Evolutionary conservation across 2,888 invertebrate species (phyloP), one percentile per base, ranked within the genome.

Genomic region (Dascillus cervinus): DNA sequence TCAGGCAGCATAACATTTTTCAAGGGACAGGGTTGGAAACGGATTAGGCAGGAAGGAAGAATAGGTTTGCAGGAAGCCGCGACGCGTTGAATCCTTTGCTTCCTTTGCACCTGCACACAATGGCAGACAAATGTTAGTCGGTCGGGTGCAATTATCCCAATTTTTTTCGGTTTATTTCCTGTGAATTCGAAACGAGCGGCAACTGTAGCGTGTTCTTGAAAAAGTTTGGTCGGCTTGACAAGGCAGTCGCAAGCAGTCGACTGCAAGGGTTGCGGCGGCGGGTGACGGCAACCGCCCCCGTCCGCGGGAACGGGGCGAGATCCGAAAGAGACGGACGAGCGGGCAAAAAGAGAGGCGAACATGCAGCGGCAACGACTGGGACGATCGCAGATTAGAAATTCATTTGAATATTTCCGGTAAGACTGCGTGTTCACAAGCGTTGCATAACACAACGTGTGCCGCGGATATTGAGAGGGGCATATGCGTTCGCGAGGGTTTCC

Each of bases 371-470:
- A 37, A 32, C 33, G 17, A 17, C 17, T 17, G 8, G 8, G 8
- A 17, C 34, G 44, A 42, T 44, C 41, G 45, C 53, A 64, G 65
- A 65, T 66, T 66, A 65, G 65, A 65, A 66, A 66, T 64, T 66
- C 65, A 65, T 65, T 66, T 65, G 65, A 66, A 66, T 66, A 65
- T 65, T 65, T 64, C 60, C 58, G 57, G 55, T 55, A 40, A 45
- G 45, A 40, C 40, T 39, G 19, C n/a, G 6, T 11, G 17, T 4
- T 22, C 9, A 8, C 9, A 4, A 9, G 9, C 11, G 9, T 5
- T 6, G 9, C 10, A 9, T 11, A 27, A 11, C 15, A 27, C 4
- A 11, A 3, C 8, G 11, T 12, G 27, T 13, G 13, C 11, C 12
- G 4, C 11, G 8, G 8, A 11, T 8, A 11, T 3, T 11, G 24